Conservation (phyloP, 2,888 invertebrate genomes). For the Bugulina stolonifera region DNA sequence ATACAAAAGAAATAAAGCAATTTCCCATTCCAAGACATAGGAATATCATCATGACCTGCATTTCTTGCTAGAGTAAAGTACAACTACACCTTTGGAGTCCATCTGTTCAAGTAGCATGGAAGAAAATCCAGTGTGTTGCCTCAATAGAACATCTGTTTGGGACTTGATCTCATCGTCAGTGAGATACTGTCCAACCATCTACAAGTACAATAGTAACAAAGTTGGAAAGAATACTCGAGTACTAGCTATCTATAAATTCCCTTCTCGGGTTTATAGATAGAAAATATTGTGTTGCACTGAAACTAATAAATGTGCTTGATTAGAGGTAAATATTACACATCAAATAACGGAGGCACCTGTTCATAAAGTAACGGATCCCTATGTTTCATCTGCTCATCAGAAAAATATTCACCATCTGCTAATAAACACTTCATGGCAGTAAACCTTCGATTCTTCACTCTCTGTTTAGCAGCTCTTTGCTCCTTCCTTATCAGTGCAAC, state of each 20-base stretch:
- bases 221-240: too few relatives aligned
- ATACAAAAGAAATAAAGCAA: not conserved
- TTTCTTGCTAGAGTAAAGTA: not conserved
- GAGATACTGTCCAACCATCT: conserved; percentile 78
- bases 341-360: conserved; percentile 46
- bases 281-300: too few relatives aligned
- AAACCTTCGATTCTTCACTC: conserved; percentile 70
- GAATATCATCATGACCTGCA: too few relatives aligned
- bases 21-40: not conserved
- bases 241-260: too few relatives aligned
- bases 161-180: conserved; percentile 67
- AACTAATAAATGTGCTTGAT: too few relatives aligned
- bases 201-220: too few relatives aligned
- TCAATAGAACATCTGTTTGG: conserved; percentile 48
- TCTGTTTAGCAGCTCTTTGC: conserved; percentile 32
- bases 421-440: conserved; percentile 72
- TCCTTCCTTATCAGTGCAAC: conserved; percentile 26
- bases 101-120: conserved; percentile 74
- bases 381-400: conserved; percentile 86
- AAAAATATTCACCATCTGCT: conserved; percentile 70
- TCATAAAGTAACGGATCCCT: conserved; percentile 84
- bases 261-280: too few relatives aligned
- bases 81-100: conserved; percentile 53
- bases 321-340: too few relatives aligned
- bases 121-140: conserved; percentile 58